phyloP scores from a whole-genome alignment of 2,113 vertebrate genomes.

The Cyprinodon variegatus region DNA sequence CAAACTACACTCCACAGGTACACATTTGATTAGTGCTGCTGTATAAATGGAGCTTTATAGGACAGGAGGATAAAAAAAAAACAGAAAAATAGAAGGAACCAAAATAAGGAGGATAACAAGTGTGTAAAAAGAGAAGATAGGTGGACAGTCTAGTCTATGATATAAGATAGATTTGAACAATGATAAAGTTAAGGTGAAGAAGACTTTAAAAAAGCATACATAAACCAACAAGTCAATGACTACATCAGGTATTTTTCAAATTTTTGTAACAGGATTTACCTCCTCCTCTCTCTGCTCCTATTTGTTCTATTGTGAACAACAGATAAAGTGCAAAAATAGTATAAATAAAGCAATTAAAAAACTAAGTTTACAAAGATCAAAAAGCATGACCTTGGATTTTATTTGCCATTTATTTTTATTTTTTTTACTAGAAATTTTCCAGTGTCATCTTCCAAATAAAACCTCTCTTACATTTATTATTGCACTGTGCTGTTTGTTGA shows the following conservation, averaged over 20 bases:
- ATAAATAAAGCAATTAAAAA: no score
- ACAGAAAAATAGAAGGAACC: slow-evolving; percentile 34
- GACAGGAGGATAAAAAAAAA: slow-evolving; percentile 57
- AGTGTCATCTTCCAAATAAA: no score
- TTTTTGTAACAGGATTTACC: neutral
- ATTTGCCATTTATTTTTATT: no score
- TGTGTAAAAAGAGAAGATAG: slow-evolving; percentile 55
- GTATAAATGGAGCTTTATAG: slow-evolving; percentile 70
- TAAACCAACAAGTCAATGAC: neutral
- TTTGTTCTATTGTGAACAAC: no score
- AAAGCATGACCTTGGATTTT: no score
- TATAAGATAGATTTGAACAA: slow-evolving; percentile 16
- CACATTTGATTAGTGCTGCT: slow-evolving; percentile 73
- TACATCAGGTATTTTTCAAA: neutral
- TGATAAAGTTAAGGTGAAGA: neutral
- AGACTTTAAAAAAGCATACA: neutral
- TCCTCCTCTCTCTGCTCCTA: no score
- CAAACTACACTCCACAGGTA: slow-evolving; percentile 65
- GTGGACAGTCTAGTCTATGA: slow-evolving; percentile 19
- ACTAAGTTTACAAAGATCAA: no score
- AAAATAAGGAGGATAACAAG: slow-evolving; percentile 38
- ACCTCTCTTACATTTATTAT: no score
- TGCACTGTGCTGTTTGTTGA: no score
- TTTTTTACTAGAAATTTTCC: no score
- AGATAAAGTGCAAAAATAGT: no score